Conservation (phyloP, 2,113 vertebrate species). For the Entelurus aequoreus region DNA sequence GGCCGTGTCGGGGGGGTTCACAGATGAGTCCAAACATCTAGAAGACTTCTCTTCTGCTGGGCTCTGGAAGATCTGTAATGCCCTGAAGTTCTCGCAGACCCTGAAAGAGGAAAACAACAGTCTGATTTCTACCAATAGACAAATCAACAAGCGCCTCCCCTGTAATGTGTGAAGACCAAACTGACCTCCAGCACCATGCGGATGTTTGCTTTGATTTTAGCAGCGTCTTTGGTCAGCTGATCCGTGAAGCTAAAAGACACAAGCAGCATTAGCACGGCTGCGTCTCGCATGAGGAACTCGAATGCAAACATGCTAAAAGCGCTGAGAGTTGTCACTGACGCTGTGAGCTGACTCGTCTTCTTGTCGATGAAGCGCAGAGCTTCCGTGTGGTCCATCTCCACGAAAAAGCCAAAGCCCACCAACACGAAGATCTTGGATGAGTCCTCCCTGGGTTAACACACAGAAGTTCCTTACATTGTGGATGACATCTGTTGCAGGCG, state of each 20-base stretch:
- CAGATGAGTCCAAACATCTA: conserved; percentile 14
- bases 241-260: conserved; percentile 73
- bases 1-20: background rate
- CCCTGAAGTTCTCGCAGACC: conserved; percentile 84
- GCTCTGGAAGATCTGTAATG: conserved; percentile 66
- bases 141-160: background rate
- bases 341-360: conserved; percentile 80
- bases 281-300: background rate
- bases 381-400: conserved; percentile 80
- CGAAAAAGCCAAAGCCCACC: conserved; percentile 85
- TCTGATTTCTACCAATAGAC: background rate
- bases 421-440: conserved; percentile 79
- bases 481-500: background rate
- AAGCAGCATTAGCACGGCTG: conserved; percentile 14
- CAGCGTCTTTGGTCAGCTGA: conserved; percentile 79
- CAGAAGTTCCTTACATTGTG: background rate
- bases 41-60: conserved; percentile 42
- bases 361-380: conserved; percentile 84
- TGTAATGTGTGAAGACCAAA: background rate
- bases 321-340: conserved; percentile 59
- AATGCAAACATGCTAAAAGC: background rate
- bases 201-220: conserved; percentile 88
- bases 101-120: conserved; percentile 46
- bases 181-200: conserved; percentile 83
- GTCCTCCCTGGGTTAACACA: conserved; percentile 69